Evolutionary conservation across 2,113 vertebrate genomes (phyloP).

Genomic region (Myotis lucifugus): DNA sequence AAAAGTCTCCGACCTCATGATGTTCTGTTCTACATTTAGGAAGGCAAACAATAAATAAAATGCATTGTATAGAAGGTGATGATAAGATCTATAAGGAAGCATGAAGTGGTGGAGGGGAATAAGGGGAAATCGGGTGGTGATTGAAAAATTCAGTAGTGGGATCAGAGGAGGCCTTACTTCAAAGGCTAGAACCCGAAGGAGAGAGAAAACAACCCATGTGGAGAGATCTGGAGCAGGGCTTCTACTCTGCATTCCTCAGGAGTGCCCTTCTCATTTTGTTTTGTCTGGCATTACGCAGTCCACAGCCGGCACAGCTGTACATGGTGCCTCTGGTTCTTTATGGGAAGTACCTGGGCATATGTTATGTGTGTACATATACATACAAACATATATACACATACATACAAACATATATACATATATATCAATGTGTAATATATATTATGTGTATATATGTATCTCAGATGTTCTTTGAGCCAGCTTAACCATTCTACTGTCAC

Average conservation of each 20-base stretch:
- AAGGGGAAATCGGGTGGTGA: not conserved
- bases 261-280: not conserved
- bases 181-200: not conserved
- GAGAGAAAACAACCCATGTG: not conserved
- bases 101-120: not conserved
- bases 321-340: not conserved
- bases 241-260: not conserved
- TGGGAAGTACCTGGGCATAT: not conserved
- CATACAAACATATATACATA: not conserved
- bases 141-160: not conserved
- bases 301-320: not conserved
- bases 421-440: not conserved
- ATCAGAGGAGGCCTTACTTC: not conserved
- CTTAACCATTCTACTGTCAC: not conserved
- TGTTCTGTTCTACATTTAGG: not conserved
- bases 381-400: not conserved
- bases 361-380: not conserved
- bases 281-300: not conserved
- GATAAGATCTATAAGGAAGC: not conserved
- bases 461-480: not conserved
- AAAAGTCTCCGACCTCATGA: not conserved
- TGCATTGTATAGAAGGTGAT: not conserved
- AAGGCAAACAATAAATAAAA: conserved; percentile 45
- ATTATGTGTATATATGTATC: not conserved
- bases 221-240: not conserved